These are phyloP conservation scores for Alentia gelatinosa DNA, from an alignment of 2,888 invertebrate species.

Conservation along the genomic window DNA sequence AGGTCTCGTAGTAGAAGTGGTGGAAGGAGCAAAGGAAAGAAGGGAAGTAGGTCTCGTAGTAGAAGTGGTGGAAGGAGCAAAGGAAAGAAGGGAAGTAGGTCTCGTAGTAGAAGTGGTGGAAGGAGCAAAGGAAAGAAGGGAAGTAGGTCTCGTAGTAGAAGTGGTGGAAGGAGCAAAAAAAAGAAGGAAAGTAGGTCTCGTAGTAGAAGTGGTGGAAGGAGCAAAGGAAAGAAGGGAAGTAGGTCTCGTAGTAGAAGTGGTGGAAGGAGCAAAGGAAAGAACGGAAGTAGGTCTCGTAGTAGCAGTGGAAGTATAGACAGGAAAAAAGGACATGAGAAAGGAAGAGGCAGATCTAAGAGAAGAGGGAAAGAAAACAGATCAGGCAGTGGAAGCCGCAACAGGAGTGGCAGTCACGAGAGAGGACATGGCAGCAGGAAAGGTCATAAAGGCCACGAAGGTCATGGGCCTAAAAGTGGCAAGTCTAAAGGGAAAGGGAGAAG, in stretches of 20 bases:
- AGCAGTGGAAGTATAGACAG: neutral
- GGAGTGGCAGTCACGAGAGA: neutral
- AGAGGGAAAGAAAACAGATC: neutral
- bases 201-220: neutral
- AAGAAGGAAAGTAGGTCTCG: neutral
- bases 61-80: neutral
- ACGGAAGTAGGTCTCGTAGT: neutral
- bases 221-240: neutral
- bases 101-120: neutral
- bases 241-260: neutral
- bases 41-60: no score
- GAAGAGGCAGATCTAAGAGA: neutral
- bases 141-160: neutral
- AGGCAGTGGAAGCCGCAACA: neutral
- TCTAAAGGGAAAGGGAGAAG: neutral
- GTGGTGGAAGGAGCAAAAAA: neutral
- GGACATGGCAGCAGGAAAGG: neutral
- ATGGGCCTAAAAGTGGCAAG: neutral
- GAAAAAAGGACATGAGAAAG: neutral
- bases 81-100: neutral
- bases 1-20: neutral
- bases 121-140: neutral
- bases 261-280: neutral
- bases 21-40: neutral
- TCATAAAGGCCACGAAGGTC: neutral